Conservation (phyloP, 2,113 vertebrate species). For the Mugil cephalus region DNA sequence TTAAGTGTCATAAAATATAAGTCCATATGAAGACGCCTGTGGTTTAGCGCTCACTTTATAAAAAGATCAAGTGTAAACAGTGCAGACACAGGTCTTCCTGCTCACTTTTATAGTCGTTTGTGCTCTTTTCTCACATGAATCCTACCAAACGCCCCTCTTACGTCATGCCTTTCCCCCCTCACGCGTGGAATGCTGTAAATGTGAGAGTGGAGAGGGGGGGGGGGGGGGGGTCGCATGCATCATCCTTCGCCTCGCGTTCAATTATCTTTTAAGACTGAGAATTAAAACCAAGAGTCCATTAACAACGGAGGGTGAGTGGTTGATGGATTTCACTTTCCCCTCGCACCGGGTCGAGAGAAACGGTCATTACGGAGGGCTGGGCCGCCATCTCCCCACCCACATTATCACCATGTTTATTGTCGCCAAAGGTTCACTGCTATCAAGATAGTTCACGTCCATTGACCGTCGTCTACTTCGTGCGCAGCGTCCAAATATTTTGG, state of each 20-base stretch:
- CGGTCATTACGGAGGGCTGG: constrained; percentile 42
- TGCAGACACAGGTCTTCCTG: neutral
- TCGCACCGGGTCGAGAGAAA: constrained; percentile 19
- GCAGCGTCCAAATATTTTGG: neutral
- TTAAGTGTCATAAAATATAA: too few relatives aligned
- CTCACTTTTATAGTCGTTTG: neutral
- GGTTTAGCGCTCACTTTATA: neutral
- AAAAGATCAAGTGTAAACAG: neutral
- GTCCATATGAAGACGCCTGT: neutral
- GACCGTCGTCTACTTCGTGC: neutral
- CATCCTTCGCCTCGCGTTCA: neutral
- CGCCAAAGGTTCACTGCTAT: constrained; percentile 6
- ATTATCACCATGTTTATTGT: constrained; percentile 39
- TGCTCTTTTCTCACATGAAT: neutral
- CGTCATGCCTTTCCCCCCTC: constrained; percentile 41
- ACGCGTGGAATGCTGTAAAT: constrained; percentile 43
- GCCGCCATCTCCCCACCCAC: constrained; percentile 60
- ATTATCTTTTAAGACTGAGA: constrained; percentile 2
- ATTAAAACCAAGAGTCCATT: neutral
- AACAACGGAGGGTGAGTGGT: constrained; percentile 10
- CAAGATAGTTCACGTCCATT: constrained; percentile 41
- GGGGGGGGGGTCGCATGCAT: neutral
- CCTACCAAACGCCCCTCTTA: constrained; percentile 33
- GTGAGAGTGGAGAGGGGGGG: neutral
- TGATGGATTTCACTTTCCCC: constrained; percentile 14